phyloP scores from a whole-genome alignment of 2,888 invertebrate genomes.

The Acholoe squamosa region DNA sequence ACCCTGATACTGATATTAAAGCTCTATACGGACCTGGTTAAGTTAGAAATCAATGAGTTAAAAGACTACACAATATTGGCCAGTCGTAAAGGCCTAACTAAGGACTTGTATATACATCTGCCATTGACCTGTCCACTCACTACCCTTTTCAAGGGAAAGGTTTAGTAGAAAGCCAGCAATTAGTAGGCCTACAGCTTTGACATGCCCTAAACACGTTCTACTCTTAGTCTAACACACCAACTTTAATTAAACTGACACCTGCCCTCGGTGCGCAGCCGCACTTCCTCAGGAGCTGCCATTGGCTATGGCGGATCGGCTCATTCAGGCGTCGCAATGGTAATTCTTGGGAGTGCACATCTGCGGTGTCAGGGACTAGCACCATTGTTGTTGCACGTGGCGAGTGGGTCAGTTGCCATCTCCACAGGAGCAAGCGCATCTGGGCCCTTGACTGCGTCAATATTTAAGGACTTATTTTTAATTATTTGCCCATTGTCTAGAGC shows the following conservation, averaged over 20 bases:
- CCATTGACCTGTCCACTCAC: too few species aligned
- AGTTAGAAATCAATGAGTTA: too few species aligned
- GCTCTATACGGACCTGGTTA: too few species aligned
- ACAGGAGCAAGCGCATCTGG: neutral
- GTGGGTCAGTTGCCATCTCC: slow-evolving; percentile 6
- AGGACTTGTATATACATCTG: too few species aligned
- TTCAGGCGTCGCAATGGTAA: slow-evolving; percentile 17
- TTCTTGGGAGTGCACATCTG: slow-evolving; percentile 36
- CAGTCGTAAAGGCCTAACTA: too few species aligned
- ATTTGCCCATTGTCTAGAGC: slow-evolving; percentile 1
- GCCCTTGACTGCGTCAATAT: slow-evolving; percentile 3
- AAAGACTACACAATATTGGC: too few species aligned
- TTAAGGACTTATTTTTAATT: slow-evolving; percentile 37
- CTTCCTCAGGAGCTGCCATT: neutral
- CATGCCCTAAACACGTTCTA: neutral
- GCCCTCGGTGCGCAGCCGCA: slow-evolving; percentile 5
- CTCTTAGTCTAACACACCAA: neutral
- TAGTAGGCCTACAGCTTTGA: neutral
- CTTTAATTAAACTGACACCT: slow-evolving; percentile 35
- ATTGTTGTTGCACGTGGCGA: neutral
- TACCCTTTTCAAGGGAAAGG: too few species aligned
- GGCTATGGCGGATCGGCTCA: neutral
- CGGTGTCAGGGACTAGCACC: neutral
- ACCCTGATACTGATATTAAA: too few species aligned
- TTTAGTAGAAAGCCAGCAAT: neutral